Evolutionary conservation across 1,140 invertebrate species (phyloP).

Genomic region (Anagrus nilaparvatae): DNA sequence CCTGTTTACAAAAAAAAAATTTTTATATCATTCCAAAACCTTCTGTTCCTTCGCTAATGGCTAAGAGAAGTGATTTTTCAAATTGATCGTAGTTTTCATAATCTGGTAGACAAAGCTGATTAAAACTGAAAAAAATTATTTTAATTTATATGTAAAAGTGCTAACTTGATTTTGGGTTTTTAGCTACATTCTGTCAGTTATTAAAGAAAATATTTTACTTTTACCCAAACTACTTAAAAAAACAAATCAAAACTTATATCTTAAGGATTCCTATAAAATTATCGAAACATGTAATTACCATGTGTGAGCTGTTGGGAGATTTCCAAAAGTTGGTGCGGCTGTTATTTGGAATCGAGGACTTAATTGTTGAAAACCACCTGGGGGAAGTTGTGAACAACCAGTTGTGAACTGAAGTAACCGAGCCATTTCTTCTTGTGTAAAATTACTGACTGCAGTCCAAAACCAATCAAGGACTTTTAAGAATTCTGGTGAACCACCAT

Average conservation of each 20-base stretch:
- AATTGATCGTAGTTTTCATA: conserved; percentile 92
- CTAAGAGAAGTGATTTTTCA: conserved; percentile 77
- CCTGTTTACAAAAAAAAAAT: conserved; percentile 7
- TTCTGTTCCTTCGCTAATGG: conserved; percentile 91
- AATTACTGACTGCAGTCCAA: conserved; percentile 86
- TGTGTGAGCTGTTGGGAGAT: conserved; percentile 86
- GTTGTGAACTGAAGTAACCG: conserved; percentile 91
- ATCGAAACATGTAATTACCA: conserved; percentile 49
- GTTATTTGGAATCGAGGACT: conserved; percentile 87
- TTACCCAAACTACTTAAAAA: background rate
- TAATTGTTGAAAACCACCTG: conserved; percentile 79
- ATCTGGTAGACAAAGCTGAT: conserved; percentile 90
- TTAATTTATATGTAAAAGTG: background rate
- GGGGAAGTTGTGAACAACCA: conserved; percentile 81
- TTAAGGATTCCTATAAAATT: background rate
- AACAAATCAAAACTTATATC: background rate
- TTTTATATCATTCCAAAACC: conserved; percentile 86
- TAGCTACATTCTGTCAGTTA: no score
- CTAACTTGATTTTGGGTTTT: background rate
- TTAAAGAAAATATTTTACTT: conserved; percentile 1
- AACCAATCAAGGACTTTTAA: conserved; percentile 82
- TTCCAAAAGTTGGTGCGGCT: conserved; percentile 78
- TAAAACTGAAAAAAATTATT: conserved; percentile 61
- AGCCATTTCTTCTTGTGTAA: conserved; percentile 89
- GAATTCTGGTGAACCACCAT: conserved; percentile 75